Evolutionary conservation across 1,140 invertebrate genomes (phyloP).

Genomic region (Drosophila eugracilis): DNA sequence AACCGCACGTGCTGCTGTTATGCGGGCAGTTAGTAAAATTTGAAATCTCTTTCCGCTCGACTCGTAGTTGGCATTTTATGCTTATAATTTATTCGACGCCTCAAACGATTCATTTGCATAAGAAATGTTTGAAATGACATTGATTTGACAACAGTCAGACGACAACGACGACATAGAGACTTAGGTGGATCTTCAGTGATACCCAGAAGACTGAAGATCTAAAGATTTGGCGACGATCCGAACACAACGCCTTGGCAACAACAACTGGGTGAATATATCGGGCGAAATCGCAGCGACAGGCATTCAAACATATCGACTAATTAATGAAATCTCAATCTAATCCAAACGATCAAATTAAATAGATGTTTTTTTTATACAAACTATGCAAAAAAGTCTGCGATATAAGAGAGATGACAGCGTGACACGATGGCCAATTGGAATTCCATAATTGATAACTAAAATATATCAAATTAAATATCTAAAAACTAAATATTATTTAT

Average conservation of each 20-base stretch:
- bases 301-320: constrained; percentile 55
- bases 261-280: constrained; percentile 11
- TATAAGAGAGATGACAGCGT: constrained; percentile 20
- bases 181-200: constrained; percentile 34
- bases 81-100: constrained; percentile 71
- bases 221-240: background rate
- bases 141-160: constrained; percentile 68
- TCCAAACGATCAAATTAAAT: constrained; percentile 51
- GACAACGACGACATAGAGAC: constrained; percentile 18
- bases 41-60: constrained; percentile 34
- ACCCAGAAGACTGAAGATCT: constrained; percentile 12
- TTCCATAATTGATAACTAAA: too few species aligned
- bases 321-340: constrained; percentile 81
- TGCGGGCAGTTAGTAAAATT: constrained; percentile 16
- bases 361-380: constrained; percentile 7
- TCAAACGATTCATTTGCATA: constrained; percentile 72
- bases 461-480: too few species aligned
- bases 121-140: constrained; percentile 78
- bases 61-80: constrained; percentile 68
- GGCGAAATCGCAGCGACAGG: constrained; percentile 22
- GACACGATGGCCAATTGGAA: constrained; percentile 9
- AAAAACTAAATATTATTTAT: too few species aligned
- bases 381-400: constrained; percentile 23
- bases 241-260: constrained; percentile 26
- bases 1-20: constrained; percentile 55